Evolutionary conservation across 2,797 vertebrate genomes (phyloP).

Genomic region (Sebastolobus alascanus): DNA sequence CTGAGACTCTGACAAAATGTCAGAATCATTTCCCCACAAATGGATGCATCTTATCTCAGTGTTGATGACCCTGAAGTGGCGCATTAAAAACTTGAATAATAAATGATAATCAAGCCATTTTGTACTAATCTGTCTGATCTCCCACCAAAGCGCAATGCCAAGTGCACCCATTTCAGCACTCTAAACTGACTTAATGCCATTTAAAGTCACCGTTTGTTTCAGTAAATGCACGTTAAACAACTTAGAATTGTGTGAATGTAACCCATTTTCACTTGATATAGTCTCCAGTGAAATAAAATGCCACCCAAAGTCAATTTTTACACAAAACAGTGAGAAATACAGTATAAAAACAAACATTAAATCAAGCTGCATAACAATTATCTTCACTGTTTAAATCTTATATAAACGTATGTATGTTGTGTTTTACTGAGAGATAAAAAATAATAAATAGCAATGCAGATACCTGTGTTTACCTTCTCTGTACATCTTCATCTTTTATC

Average conservation of each 20-base stretch:
- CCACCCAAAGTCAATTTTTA: conserved; percentile 2
- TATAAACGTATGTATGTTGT: conserved; percentile 22
- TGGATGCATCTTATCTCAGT: conserved; percentile 22
- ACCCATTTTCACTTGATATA: conserved; percentile 21
- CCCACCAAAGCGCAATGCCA: conserved; percentile 4
- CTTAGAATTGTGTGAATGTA: conserved; percentile 12
- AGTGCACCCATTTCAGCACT: conserved; percentile 30
- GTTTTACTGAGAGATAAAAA: conserved; percentile 30
- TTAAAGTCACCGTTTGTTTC: conserved; percentile 17
- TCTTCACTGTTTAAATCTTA: conserved; percentile 18
- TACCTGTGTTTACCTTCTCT: conserved; percentile 27
- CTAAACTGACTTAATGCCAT: conserved; percentile 20
- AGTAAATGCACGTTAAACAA: conserved; percentile 19
- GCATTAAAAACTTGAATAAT: conserved; percentile 34
- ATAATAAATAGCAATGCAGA: conserved; percentile 21
- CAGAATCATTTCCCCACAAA: conserved; percentile 4
- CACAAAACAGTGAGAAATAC: conserved; percentile 38
- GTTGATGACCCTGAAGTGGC: conserved; percentile 37
- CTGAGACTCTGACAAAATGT: background rate
- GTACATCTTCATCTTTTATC: conserved; percentile 35
- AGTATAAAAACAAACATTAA: conserved; percentile 41
- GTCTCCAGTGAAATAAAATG: conserved; percentile 5
- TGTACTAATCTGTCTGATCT: conserved; percentile 17
- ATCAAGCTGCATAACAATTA: conserved; percentile 24
- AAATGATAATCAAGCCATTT: conserved; percentile 33